Evolutionary conservation across 1,140 invertebrate species (phyloP).

Genomic region (Hypsibius dujardini): DNA sequence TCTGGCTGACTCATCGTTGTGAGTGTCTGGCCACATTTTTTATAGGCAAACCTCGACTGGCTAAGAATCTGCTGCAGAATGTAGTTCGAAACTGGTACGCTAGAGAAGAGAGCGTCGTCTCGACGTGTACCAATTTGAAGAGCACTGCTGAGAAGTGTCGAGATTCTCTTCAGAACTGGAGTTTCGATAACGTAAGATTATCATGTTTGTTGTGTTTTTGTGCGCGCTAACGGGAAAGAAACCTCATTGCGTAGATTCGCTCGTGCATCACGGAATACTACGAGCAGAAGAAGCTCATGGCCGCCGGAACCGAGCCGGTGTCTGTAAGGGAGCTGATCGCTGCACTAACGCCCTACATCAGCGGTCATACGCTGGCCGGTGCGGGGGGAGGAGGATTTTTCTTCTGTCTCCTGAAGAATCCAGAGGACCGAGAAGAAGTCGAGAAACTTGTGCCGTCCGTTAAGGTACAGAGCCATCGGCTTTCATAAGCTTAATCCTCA

Average conservation of each 20-base stretch:
- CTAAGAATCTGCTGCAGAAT: conserved; percentile 39
- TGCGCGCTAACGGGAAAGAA: too few relatives aligned
- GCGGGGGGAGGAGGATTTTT: conserved; percentile 16
- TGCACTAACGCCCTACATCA: background rate
- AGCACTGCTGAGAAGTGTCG: background rate
- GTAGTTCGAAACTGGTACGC: conserved; percentile 40
- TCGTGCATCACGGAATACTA: conserved; percentile 6
- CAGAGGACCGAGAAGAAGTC: background rate
- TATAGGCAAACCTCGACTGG: conserved; percentile 37
- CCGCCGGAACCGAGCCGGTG: conserved; percentile 5
- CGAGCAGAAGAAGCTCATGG: conserved; percentile 12
- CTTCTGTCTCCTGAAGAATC: background rate
- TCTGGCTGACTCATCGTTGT: too few relatives aligned
- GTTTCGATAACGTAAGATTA: background rate
- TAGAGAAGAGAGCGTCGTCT: conserved; percentile 32
- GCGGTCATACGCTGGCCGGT: background rate
- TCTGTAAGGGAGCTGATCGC: background rate
- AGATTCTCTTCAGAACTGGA: background rate
- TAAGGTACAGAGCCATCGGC: background rate
- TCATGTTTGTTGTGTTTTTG: too few relatives aligned
- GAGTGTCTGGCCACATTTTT: background rate
- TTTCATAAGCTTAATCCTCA: too few relatives aligned
- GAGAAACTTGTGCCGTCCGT: background rate
- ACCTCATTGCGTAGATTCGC: background rate
- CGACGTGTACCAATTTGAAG: background rate